These are phyloP conservation scores for Pseudopleuronectes americanus DNA, from an alignment of 2,797 vertebrate species.

Conservation along the genomic window DNA sequence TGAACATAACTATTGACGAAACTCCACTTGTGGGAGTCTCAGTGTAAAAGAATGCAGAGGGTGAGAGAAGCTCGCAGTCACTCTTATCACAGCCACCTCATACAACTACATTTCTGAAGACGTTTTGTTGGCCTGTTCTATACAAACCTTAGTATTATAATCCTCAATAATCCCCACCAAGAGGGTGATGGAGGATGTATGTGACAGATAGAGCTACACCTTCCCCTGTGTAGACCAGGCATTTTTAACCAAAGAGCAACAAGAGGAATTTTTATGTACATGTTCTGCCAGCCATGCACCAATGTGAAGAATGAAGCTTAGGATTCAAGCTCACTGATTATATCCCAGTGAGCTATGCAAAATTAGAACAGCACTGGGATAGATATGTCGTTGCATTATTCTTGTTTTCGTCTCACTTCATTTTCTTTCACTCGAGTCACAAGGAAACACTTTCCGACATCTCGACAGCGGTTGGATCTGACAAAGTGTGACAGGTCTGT, in stretches of 20 bases:
- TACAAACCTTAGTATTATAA: slow-evolving; percentile 60
- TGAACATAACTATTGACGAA: slow-evolving; percentile 24
- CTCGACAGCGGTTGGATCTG: no score
- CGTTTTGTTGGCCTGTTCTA: slow-evolving; percentile 59
- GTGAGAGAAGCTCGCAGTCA: slow-evolving; percentile 23
- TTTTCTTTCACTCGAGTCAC: neutral
- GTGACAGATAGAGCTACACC: slow-evolving; percentile 46
- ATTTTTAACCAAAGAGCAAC: slow-evolving; percentile 10
- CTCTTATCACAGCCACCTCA: slow-evolving; percentile 73
- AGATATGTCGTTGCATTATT: neutral
- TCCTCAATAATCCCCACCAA: slow-evolving; percentile 68
- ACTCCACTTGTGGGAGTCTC: slow-evolving; percentile 40
- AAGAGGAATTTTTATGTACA: slow-evolving; percentile 55
- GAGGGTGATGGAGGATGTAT: slow-evolving; percentile 65
- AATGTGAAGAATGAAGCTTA: slow-evolving; percentile 44
- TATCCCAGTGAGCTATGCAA: slow-evolving; percentile 3
- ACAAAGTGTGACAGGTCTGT: no score
- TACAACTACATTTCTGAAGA: slow-evolving; percentile 63
- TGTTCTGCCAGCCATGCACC: slow-evolving; percentile 46
- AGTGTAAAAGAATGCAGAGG: slow-evolving; percentile 53
- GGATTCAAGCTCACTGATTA: slow-evolving; percentile 41
- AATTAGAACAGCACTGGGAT: slow-evolving; percentile 18
- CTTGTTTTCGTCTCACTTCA: slow-evolving; percentile 19
- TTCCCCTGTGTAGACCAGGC: slow-evolving; percentile 19
- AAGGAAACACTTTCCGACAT: neutral